Evolutionary conservation across 2,113 vertebrate species (phyloP).

Genomic region (Nestor notabilis): DNA sequence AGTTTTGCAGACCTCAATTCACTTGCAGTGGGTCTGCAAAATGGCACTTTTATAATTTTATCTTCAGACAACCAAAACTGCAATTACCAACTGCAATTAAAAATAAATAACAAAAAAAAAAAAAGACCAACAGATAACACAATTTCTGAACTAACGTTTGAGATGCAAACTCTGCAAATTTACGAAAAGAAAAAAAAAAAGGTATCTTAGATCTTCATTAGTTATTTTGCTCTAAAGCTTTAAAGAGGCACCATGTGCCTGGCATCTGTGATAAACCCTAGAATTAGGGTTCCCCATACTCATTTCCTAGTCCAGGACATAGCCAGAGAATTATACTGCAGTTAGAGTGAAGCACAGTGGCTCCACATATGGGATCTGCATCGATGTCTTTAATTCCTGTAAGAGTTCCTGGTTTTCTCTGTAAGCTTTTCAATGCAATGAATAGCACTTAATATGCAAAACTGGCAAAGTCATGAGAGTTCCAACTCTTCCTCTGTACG

Average conservation of each 20-base stretch:
- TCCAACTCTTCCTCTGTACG: neutral
- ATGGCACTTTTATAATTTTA: neutral
- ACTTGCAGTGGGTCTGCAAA: neutral
- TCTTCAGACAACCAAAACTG: neutral
- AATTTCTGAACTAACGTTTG: neutral
- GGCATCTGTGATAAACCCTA: neutral
- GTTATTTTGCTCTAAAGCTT: neutral
- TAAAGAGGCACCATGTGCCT: neutral
- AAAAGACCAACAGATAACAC: neutral
- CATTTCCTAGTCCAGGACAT: neutral
- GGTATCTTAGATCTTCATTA: neutral
- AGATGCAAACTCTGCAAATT: neutral
- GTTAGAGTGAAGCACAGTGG: neutral
- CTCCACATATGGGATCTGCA: neutral
- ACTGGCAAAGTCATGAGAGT: neutral
- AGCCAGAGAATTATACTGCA: neutral
- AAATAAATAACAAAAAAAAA: neutral
- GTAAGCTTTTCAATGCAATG: neutral
- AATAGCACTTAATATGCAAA: neutral
- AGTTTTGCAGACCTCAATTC: neutral
- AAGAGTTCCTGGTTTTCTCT: neutral
- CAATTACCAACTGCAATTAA: neutral
- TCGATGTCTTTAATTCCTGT: neutral
- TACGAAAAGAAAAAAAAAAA: neutral
- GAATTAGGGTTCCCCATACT: neutral